Percentiles rank a stretch among this genome's conserved stretches.
Evolutionary conservation across 2,797 vertebrate species (phyloP).

Genomic region (Myotis myotis): DNA sequence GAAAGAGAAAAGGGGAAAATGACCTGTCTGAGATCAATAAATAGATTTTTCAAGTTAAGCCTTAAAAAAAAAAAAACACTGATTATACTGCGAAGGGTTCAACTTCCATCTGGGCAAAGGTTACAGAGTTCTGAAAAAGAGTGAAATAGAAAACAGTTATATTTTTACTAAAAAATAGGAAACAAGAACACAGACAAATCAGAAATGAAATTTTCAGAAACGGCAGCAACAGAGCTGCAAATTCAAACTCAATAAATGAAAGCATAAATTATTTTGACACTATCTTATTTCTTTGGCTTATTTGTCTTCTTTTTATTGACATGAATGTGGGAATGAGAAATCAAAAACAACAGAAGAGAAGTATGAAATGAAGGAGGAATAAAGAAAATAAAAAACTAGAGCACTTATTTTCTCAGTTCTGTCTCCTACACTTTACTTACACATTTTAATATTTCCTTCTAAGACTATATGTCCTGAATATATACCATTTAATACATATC

Average conservation of each 20-base stretch:
- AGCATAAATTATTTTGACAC: not conserved
- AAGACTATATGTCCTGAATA: not conserved
- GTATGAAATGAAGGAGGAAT: conserved; percentile 5
- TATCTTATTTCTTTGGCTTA: not conserved
- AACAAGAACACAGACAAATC: conserved; percentile 15
- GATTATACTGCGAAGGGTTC: conserved; percentile 36
- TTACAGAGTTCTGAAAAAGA: conserved; percentile 36
- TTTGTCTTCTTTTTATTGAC: not conserved
- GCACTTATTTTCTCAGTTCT: not conserved
- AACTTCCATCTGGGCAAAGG: conserved; percentile 35
- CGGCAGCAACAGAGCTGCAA: not conserved
- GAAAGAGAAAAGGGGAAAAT: not conserved
- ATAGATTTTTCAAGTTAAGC: conserved; percentile 45
- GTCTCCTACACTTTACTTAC: not conserved
- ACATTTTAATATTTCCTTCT: not conserved
- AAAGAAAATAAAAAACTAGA: not conserved
- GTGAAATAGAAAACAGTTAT: not conserved
- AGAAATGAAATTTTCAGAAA: conserved; percentile 39
- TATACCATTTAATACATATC: not conserved
- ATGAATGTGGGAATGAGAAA: not conserved
- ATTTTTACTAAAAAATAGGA: not conserved
- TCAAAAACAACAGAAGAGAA: not conserved
- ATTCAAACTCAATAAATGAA: conserved; percentile 12
- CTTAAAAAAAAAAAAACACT: conserved; percentile 42
- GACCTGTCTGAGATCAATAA: conserved; percentile 15